phyloP scores from a whole-genome alignment of 30 jellyfish, hydroid and myxozoan species.

The Mastigias papua region DNA sequence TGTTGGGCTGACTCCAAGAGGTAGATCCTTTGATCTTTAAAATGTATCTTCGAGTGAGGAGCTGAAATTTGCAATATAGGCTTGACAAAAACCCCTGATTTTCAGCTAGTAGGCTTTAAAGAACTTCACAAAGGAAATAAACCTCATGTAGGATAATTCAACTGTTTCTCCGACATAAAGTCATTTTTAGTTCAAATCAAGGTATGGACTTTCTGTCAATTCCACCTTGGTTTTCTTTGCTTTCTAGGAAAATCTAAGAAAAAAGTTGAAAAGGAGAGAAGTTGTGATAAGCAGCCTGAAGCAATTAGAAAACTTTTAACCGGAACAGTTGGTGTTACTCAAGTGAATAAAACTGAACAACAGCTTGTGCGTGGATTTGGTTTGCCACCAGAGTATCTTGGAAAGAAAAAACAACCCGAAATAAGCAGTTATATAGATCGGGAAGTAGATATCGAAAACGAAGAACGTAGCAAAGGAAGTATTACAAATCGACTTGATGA shows the following conservation, averaged over 20 bases:
- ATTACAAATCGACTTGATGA: not conserved
- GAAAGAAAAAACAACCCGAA: slow-evolving; percentile 4
- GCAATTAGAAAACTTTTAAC: slow-evolving; percentile 83
- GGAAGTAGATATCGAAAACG: not conserved
- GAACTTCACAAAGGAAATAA: no score
- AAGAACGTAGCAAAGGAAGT: not conserved
- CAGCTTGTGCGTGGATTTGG: slow-evolving; percentile 30
- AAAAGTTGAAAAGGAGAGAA: not conserved
- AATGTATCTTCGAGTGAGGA: no score
- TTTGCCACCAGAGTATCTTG: slow-evolving; percentile 25
- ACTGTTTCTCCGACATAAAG: no score
- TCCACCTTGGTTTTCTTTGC: not conserved
- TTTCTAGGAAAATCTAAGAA: slow-evolving; percentile 18
- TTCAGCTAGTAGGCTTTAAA: no score
- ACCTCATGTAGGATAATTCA: no score
- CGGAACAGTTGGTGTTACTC: slow-evolving; percentile 76
- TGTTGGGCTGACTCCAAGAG: not conserved
- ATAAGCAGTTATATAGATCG: not conserved
- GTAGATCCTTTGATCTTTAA: not conserved
- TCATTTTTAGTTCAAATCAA: no score
- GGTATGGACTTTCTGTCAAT: not conserved
- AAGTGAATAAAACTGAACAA: slow-evolving; percentile 38
- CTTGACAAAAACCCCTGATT: no score
- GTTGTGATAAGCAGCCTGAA: slow-evolving; percentile 74
- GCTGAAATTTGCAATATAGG: no score